Base-by-base conservation (phyloP, 2,113 vertebrate genomes). In the Pica pica region DNA sequence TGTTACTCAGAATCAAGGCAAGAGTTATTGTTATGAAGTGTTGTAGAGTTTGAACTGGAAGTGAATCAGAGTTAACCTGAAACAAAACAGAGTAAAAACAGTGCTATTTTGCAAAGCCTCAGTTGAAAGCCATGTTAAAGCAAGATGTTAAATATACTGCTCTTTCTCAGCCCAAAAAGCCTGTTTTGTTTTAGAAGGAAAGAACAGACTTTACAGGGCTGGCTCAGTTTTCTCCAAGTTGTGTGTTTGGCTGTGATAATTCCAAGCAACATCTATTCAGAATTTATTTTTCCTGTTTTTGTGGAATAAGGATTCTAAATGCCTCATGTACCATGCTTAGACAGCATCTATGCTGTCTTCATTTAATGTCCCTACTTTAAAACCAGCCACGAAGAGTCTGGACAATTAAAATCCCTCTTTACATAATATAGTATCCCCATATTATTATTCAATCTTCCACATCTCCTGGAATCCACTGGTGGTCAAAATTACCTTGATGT, bases 51-150 rank as follows among this genome's bases (percentile, higher is more conserved):
- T 83, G 75, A 85, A 64, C 41, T 49, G 47, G 35, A 78, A 80
- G 24, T 0, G 0, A 76, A 57, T 37, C 39, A 56, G 52, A 95
- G 47, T 91, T 82, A 88, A 92, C 50, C 75, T 93, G 92, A 93
- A 90, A 87, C 35, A 85, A 82, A 91, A 74, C 39, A 71, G 50
- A 65, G 30, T 86, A 27, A 82, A 84, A 87, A 24, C 47, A 96
- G 60, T 44, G 33, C 44, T 84, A 39, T 31, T 83, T 93, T 93
- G 52, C 64, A 94, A 83, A 91, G 52, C 59, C 44, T 12, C 37
- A 78, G 26, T 2, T 91, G 90, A 96, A 93, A 85, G 70, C 57
- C 46, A 26, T 60, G 37, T 79, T 94, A 94, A 90, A 93, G 59
- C 82, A 93, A 92, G 67, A 68, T 76, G 70, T 90, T 85, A 64